Evolutionary conservation across 2,113 vertebrate genomes (phyloP), one percentile per base, ranked within the genome.

Genomic region (Eretmochelys imbricata): DNA sequence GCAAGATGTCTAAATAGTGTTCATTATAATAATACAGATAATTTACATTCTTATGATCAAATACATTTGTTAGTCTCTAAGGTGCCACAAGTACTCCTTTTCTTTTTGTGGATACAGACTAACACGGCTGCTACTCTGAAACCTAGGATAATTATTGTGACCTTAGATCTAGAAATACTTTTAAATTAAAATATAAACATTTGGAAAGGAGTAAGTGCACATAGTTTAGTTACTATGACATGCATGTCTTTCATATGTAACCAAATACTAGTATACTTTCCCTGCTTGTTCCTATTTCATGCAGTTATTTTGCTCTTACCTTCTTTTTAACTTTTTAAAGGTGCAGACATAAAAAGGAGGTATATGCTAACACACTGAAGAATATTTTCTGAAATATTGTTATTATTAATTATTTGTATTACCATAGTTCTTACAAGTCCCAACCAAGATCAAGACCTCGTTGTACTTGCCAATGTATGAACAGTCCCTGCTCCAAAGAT

Each of bases 371-470:
- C 38, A 25, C 48, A 3, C 1, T 20, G n/a, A 51, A 16, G 11
- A n/a, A 2, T 6, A 82, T 20, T 2, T 3, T 11, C 3, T 76
- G 19, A 86, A 69, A 29, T 38, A 5, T 2, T 29, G 6, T 1
- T 6, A 7, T 59, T 59, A 59, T 54, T 54, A 54, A 62, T 35
- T 49, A 16, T 90, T n/a, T 81, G 3, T 16, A 3, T 69, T 82
- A 10, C 4, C 14, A 8, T 3, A 54, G 5, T 2, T 35, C 5
- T 87, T 65, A 69, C 16, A 42, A 83, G 35, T 13, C 35, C 35
- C 24, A 9, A 81, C 13, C n/a, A 69, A 55, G 85, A 48, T 29
- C 4, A 29, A 84, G 62, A 10, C 24, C 42, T 80, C 0, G 0
- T 65, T 48, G 50, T 16, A 72, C n/a, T 13, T 62, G 57, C 6